Evolutionary conservation across 2,797 vertebrate genomes (phyloP), one percentile per base, ranked within the genome.

Genomic region (Manis crassicaudata): DNA sequence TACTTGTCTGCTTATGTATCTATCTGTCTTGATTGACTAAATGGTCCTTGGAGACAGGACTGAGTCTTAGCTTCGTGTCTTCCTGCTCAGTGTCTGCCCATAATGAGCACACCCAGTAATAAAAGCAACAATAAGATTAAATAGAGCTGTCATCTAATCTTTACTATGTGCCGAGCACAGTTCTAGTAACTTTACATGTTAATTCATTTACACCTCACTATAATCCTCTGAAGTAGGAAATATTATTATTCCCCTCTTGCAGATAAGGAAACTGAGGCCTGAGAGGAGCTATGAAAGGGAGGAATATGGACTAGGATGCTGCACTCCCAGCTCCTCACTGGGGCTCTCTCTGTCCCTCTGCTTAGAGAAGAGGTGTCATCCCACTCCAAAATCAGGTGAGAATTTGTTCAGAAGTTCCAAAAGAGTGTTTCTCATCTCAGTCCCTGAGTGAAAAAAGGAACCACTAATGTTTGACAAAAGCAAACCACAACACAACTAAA

Each of bases 401-500:
- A 89, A 77, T 96, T 95, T 96, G 79, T 97, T 97, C 97, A 96
- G 85, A 97, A 96, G 86, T 90, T 79, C 25, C 70, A 96, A 87
- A 96, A 96, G 87, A 68, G 95, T 95, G 89, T 96, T 97, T 97
- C 94, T 98, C 95, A 97, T 81, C 96, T 97, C 70, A 50, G 56
- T 95, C 92, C 82, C 95, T 46, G n/a, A 54, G 88, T 92, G 63
- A 79, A 90, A 96, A 68, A 46, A 68, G 54, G 90, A 85, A 95
- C 97, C 85, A 96, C 96, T 96, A 86, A 97, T 97, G 93, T 35
- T 83, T 96, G 32, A 97, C 73, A 37, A 97, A 98, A 98, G 82
- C 97, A 97, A 98, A 98, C 95, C 96, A 92, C 96, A 98, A 97
- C 97, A 97, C 95, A 98, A 89, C 88, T 95, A 96, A 79, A 88